Conservation (phyloP, 2,888 invertebrate genomes). For the Dexiosoma caninum region DNA sequence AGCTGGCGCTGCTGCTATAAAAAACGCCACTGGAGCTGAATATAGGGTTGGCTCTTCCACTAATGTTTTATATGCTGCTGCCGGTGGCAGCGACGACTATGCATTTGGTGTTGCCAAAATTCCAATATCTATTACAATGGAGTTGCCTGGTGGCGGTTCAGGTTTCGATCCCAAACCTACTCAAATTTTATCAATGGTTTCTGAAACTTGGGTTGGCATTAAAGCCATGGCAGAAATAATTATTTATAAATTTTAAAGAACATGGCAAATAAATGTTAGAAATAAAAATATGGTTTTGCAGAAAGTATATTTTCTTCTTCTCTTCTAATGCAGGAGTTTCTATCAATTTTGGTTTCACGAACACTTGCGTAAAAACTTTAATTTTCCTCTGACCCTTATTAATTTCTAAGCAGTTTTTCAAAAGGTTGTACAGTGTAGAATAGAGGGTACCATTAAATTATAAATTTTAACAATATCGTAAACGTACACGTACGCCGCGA, state of each 20-base stretch:
- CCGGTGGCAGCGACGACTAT: slow-evolving; percentile 84
- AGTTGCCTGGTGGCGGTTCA: slow-evolving; percentile 80
- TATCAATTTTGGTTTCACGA: too few species aligned
- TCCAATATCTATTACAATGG: slow-evolving; percentile 82
- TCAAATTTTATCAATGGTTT: slow-evolving; percentile 80
- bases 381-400: too few species aligned
- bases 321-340: too few species aligned
- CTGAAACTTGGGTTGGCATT: slow-evolving; percentile 80
- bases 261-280: too few species aligned
- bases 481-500: too few species aligned
- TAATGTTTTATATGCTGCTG: slow-evolving; percentile 79
- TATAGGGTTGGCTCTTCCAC: slow-evolving; percentile 77
- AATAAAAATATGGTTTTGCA: too few species aligned
- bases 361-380: too few species aligned
- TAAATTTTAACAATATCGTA: too few species aligned
- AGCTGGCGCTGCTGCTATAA: slow-evolving; percentile 76
- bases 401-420: too few species aligned
- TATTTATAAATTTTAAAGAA: slow-evolving; percentile 66
- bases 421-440: too few species aligned
- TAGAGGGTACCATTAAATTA: too few species aligned
- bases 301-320: too few species aligned
- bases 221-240: slow-evolving; percentile 75
- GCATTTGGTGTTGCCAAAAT: slow-evolving; percentile 80
- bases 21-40: slow-evolving; percentile 70
- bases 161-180: slow-evolving; percentile 81